Percentiles rank a stretch among this genome's conserved stretches.
Evolutionary conservation across 2,888 invertebrate species (phyloP).

Genomic region (Oligia latruncula): DNA sequence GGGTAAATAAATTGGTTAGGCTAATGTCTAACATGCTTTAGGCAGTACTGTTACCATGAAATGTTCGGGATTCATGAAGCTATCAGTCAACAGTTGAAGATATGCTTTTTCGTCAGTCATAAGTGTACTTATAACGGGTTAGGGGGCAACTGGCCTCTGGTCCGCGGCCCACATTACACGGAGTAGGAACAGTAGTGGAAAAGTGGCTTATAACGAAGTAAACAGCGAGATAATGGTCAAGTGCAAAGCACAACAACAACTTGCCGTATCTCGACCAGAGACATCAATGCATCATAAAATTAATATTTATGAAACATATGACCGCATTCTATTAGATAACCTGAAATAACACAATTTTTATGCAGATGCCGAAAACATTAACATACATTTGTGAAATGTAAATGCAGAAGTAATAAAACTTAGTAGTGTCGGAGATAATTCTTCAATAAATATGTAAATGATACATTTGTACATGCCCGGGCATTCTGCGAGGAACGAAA

Average conservation of each 20-base stretch:
- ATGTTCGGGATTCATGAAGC: neutral
- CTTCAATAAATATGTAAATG: constrained; percentile 48
- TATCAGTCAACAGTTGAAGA: neutral
- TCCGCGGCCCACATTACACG: too few relatives aligned
- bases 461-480: neutral
- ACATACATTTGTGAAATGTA: constrained; percentile 40
- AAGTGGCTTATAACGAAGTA: neutral
- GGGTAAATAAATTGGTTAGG: neutral
- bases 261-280: neutral
- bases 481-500: constrained; percentile 3
- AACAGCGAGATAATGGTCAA: neutral
- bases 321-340: neutral
- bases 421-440: constrained; percentile 48
- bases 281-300: neutral
- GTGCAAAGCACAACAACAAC: neutral
- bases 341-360: constrained; percentile 17
- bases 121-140: neutral
- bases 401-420: constrained; percentile 38
- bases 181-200: too few relatives aligned
- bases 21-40: neutral
- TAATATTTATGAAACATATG: constrained; percentile 11
- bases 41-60: neutral
- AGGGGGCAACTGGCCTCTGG: too few relatives aligned
- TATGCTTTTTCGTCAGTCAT: neutral
- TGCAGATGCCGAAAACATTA: constrained; percentile 44